These are phyloP conservation scores for Ivindomyrus marchei DNA, from an alignment of 2,113 vertebrate genomes.

Conservation along the genomic window DNA sequence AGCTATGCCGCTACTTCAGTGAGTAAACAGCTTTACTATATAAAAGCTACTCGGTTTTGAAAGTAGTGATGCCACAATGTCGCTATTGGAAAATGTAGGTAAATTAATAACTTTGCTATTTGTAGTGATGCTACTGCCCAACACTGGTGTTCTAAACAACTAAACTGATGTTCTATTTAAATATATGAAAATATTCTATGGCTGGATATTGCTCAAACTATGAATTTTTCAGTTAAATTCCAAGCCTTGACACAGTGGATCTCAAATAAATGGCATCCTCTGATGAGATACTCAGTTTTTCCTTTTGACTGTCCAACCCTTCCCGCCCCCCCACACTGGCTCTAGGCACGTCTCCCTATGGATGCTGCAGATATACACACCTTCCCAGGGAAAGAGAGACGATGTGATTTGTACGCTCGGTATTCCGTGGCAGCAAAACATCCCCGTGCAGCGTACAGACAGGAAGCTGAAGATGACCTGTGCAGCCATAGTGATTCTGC, in stretches of 20 bases:
- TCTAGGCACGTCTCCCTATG: slow-evolving; percentile 35
- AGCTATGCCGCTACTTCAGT: background rate
- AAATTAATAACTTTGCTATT: background rate
- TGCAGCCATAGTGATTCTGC: slow-evolving; percentile 20
- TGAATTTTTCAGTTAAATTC: background rate
- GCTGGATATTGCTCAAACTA: background rate
- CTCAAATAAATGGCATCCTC: background rate
- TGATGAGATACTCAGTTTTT: background rate
- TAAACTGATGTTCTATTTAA: background rate
- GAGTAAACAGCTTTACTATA: background rate
- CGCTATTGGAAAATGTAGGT: background rate
- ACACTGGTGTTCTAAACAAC: background rate
- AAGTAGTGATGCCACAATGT: background rate
- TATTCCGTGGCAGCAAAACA: slow-evolving; percentile 44
- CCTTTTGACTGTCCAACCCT: background rate
- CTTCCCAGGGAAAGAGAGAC: background rate
- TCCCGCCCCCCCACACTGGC: background rate
- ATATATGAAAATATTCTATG: background rate
- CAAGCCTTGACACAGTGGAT: background rate
- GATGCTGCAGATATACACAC: slow-evolving; percentile 28
- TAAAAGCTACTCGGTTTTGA: background rate
- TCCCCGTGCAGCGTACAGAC: slow-evolving; percentile 31
- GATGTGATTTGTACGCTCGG: slow-evolving; percentile 44
- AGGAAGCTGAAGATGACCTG: slow-evolving; percentile 30
- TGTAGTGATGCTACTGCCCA: background rate